Conservation (phyloP, 2,113 vertebrate genomes). For the Arvicanthis niloticus region DNA sequence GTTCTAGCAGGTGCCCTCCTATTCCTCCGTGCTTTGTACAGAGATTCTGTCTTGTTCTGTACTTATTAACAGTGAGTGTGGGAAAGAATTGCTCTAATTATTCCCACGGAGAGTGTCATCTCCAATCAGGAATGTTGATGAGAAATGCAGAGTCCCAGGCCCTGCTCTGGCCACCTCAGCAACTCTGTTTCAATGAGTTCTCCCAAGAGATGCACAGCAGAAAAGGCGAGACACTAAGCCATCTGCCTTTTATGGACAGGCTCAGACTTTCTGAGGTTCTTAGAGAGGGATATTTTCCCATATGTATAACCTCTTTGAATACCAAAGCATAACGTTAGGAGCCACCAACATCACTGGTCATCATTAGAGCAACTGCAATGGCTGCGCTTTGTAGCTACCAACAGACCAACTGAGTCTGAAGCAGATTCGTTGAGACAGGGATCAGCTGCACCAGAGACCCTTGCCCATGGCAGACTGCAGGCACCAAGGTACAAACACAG, state of each 20-base stretch:
- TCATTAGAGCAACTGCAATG: not conserved
- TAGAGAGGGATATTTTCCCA: not conserved
- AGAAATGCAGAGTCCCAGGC: not conserved
- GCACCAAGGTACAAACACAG: rapidly evolving
- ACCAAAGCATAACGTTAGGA: not conserved
- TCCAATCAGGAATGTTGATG: not conserved
- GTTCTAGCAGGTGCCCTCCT: not conserved
- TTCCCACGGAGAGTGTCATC: not conserved
- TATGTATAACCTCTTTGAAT: not conserved
- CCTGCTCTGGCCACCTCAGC: not conserved
- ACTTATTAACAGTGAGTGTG: not conserved
- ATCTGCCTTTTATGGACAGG: not conserved
- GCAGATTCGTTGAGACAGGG: not conserved
- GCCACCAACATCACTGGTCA: not conserved
- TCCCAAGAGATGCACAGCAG: not conserved
- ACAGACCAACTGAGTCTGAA: not conserved
- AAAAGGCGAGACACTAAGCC: not conserved
- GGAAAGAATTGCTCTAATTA: not conserved
- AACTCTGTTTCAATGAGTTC: not conserved
- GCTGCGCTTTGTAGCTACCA: not conserved
- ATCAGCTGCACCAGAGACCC: not conserved
- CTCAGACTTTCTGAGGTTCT: not conserved
- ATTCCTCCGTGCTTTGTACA: not conserved
- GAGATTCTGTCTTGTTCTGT: not conserved
- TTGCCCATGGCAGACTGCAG: not conserved